These are phyloP conservation scores for Venturia canescens DNA, from an alignment of 1,140 invertebrate genomes.

Conservation along the genomic window DNA sequence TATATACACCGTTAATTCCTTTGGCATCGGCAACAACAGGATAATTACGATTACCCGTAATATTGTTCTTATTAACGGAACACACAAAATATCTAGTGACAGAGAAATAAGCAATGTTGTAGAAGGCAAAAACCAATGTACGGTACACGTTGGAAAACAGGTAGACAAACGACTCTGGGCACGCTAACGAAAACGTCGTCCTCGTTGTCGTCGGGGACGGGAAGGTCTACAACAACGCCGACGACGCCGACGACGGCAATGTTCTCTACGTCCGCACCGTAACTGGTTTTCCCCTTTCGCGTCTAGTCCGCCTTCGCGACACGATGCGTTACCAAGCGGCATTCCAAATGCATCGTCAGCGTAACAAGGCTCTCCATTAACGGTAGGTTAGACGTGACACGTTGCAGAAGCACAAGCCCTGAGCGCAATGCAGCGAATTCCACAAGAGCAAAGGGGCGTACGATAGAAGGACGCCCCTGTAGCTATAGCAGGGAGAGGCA, in stretches of 20 bases:
- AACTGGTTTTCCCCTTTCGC: constrained; percentile 54
- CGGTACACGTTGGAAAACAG: not conserved
- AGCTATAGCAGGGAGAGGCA: not conserved
- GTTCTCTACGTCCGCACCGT: constrained; percentile 20
- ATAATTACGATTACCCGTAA: not conserved
- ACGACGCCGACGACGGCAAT: not conserved
- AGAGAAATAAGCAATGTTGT: not conserved
- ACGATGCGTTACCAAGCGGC: constrained; percentile 57
- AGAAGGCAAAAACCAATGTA: not conserved
- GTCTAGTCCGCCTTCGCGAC: constrained; percentile 29
- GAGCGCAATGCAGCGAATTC: constrained; percentile 60
- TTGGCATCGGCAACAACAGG: too few species aligned
- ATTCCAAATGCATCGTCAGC: constrained; percentile 58
- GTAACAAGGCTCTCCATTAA: constrained; percentile 72
- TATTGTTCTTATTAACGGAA: not conserved
- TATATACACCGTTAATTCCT: too few species aligned
- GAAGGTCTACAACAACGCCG: constrained; percentile 32
- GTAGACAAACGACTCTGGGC: constrained; percentile 27
- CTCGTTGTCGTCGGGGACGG: constrained; percentile 57
- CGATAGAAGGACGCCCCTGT: constrained; percentile 31
- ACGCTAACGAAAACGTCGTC: constrained; percentile 60
- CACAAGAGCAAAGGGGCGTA: constrained; percentile 60
- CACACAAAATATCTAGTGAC: not conserved
- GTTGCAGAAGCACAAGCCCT: constrained; percentile 48
- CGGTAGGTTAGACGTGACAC: constrained; percentile 72